Conservation (phyloP, 2,113 vertebrate species). For the zebrafish (Danio rerio) region DNA sequence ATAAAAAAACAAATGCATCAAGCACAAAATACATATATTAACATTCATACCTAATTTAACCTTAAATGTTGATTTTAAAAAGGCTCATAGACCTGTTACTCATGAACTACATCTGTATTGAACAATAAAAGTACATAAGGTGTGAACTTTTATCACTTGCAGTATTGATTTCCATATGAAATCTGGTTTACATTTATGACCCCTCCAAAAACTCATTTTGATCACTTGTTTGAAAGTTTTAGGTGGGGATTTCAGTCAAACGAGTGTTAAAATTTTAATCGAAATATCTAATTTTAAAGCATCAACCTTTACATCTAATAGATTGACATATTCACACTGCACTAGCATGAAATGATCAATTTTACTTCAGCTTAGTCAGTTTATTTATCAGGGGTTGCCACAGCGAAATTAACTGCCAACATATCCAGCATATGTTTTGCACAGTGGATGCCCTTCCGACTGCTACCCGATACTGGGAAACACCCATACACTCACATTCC, state of each 20-base stretch:
- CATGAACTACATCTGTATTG: neutral
- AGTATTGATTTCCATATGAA: slow-evolving; percentile 30
- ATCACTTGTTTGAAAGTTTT: neutral
- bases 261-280: neutral
- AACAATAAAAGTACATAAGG: slow-evolving; percentile 27
- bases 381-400: too few species aligned
- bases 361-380: neutral
- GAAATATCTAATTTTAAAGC: neutral
- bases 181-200: neutral
- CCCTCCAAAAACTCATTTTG: neutral
- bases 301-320: neutral
- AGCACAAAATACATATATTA: neutral
- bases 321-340: neutral
- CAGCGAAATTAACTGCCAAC: too few species aligned
- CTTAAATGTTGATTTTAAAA: neutral
- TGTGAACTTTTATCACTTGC: slow-evolving; percentile 28
- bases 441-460: too few species aligned
- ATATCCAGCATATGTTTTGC: too few species aligned
- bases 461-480: too few species aligned
- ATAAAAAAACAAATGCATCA: too few species aligned
- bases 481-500: too few species aligned
- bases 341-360: slow-evolving; percentile 20
- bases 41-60: neutral
- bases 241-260: neutral
- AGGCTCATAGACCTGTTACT: neutral